Evolutionary conservation across 2,888 invertebrate species (phyloP).

Genomic region (Omphaloscelis lunosa): DNA sequence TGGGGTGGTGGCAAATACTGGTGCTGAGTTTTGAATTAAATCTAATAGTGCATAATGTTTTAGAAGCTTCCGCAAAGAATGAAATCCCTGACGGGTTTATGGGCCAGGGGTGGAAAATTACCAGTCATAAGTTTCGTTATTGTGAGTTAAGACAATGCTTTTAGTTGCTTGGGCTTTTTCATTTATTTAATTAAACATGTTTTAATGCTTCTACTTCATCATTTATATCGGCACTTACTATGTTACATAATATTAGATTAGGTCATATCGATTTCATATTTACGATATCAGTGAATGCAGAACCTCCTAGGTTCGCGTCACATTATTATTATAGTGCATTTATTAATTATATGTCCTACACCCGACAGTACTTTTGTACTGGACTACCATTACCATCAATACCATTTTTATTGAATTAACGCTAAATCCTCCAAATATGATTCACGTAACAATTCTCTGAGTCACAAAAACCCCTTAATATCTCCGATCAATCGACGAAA

Average conservation of each 20-base stretch:
- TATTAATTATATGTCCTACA: not conserved
- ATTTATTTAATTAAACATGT: conserved; percentile 23
- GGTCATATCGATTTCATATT: not conserved
- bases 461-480: conserved; percentile 37
- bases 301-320: no score
- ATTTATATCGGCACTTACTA: no score
- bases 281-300: no score
- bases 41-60: conserved; percentile 62
- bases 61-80: conserved; percentile 49
- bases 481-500: conserved; percentile 27
- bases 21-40: conserved; percentile 60
- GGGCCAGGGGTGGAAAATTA: conserved; percentile 30
- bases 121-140: conserved; percentile 46
- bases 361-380: not conserved
- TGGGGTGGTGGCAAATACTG: conserved; percentile 31
- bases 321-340: not conserved
- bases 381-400: not conserved
- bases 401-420: conserved; percentile 7
- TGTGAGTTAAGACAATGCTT: conserved; percentile 32
- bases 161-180: conserved; percentile 13
- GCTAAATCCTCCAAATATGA: conserved; percentile 11
- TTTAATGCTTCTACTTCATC: not conserved
- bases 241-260: not conserved
- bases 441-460: not conserved
- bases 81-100: conserved; percentile 42